Conservation (phyloP, 2,888 invertebrate genomes). For the Aspidapion aeneum region DNA sequence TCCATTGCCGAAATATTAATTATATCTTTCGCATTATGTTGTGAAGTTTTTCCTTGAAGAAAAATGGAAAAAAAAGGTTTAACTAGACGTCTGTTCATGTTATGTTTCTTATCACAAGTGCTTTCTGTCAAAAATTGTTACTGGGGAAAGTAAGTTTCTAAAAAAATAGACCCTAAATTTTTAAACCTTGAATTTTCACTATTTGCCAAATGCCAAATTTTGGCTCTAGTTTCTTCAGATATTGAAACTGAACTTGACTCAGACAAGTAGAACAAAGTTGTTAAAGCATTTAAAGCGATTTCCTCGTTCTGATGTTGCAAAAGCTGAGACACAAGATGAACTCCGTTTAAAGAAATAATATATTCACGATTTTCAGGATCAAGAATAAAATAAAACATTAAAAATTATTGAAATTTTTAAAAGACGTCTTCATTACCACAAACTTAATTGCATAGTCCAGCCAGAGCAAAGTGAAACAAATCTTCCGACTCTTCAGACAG, state of each 20-base stretch:
- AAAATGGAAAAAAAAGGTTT: not conserved
- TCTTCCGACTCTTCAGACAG: conserved; percentile 60
- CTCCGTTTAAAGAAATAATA: conserved; percentile 62
- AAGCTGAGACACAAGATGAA: conserved; percentile 53
- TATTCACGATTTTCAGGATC: conserved; percentile 69
- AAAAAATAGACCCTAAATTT: conserved; percentile 68
- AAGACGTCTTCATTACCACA: conserved; percentile 54
- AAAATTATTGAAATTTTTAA: not conserved
- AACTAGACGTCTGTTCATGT: not conserved
- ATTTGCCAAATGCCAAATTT: conserved; percentile 53
- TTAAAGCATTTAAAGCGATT: conserved; percentile 65
- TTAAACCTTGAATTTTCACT: conserved; percentile 56
- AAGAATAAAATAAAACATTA: conserved; percentile 37
- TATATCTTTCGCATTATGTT: not conserved
- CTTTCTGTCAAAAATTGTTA: too few relatives aligned
- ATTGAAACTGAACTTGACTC: conserved; percentile 37
- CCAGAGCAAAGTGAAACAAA: conserved; percentile 68
- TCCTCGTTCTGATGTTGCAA: conserved; percentile 58
- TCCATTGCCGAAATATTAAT: not conserved
- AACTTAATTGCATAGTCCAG: conserved; percentile 81
- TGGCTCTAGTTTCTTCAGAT: conserved; percentile 51
- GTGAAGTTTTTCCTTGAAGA: not conserved
- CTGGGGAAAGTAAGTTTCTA: conserved; percentile 55
- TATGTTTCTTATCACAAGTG: too few relatives aligned
- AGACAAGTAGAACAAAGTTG: conserved; percentile 60